Percentiles rank a stretch among this genome's conserved stretches.
Conservation (phyloP, 1,140 invertebrate species). For the Pogonus chalceus region DNA sequence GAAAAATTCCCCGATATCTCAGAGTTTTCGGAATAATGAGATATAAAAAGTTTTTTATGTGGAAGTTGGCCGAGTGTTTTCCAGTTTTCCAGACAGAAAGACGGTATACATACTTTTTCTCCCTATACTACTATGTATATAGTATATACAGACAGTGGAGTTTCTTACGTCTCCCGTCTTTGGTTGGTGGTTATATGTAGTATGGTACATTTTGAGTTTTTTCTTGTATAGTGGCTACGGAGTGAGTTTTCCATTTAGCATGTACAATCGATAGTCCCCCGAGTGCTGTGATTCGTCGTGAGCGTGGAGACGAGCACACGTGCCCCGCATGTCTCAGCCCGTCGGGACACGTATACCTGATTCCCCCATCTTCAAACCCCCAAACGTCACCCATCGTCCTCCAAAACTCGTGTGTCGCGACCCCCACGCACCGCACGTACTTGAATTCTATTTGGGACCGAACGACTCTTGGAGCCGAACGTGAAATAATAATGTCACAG, state of each 20-base stretch:
- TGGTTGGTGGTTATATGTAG: background rate
- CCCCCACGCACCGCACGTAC: background rate
- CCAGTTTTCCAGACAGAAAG: background rate
- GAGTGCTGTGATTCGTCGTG: constrained; percentile 4
- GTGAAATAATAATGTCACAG: constrained; percentile 3
- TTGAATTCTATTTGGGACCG: background rate
- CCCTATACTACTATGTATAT: too few species aligned
- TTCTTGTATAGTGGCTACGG: background rate
- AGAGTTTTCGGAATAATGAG: constrained; percentile 7
- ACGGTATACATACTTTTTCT: background rate
- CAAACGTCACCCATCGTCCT: background rate
- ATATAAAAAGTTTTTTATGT: constrained; percentile 6
- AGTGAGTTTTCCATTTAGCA: constrained; percentile 6
- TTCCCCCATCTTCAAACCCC: background rate
- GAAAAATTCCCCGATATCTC: constrained; percentile 5
- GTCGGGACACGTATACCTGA: background rate
- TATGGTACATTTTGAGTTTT: background rate
- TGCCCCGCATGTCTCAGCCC: background rate
- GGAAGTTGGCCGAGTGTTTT: background rate
- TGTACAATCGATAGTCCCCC: constrained; percentile 3
- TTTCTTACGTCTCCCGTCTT: too few species aligned
- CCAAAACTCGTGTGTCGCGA: background rate
- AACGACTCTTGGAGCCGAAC: background rate
- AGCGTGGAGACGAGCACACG: background rate
- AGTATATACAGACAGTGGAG: too few species aligned